Evolutionary conservation across 2,888 invertebrate genomes (phyloP), one percentile per base, ranked within the genome.

Genomic region (Eupsilia transversa): DNA sequence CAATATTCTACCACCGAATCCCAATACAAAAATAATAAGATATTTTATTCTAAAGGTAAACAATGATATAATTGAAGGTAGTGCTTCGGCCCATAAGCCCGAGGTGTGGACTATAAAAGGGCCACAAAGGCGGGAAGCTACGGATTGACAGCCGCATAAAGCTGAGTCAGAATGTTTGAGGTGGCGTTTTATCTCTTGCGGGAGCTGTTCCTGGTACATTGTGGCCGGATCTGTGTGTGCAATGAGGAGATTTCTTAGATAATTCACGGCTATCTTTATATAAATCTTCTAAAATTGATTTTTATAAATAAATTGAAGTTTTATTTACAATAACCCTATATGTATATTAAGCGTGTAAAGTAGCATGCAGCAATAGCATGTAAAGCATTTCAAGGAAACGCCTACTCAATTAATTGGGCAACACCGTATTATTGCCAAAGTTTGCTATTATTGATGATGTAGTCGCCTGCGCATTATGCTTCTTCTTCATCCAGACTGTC

Each of bases 131-230:
- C 66, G 69, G 67, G 60, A 67, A 59, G 41, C 59, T 38, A 14
- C 80, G 83, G 74, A 85, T 85, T 87, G 85, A 86, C 87, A 80
- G 87, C 71, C 61, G 73, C 87, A 66, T 86, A 83, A 86, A 86
- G 80, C 74, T 68, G 74, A 82, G 76, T 30, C 84, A 54, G 72
- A 66, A 82, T 84, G 82, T 66, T 67, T 57, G 69, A 69, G 81
- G 82, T 54, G 84, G 57, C 65, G 41, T 80, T 82, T 82, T 84
- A 82, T 84, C 81, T 82, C 81, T 54, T 80, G 12, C 33, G 57
- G 46, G 61, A 38, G 20, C 61, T 80, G 81, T 1, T 27, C 82
- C 81, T 82, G 81, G 81, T 82, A 82, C 82, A 72, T 72, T 84
- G 82, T 79, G 70, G 49, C 27, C 35, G n/a, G 17, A 30, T 64